phyloP scores from a whole-genome alignment of 2,113 vertebrate species.

The Oxygymnocypris stewartii region DNA sequence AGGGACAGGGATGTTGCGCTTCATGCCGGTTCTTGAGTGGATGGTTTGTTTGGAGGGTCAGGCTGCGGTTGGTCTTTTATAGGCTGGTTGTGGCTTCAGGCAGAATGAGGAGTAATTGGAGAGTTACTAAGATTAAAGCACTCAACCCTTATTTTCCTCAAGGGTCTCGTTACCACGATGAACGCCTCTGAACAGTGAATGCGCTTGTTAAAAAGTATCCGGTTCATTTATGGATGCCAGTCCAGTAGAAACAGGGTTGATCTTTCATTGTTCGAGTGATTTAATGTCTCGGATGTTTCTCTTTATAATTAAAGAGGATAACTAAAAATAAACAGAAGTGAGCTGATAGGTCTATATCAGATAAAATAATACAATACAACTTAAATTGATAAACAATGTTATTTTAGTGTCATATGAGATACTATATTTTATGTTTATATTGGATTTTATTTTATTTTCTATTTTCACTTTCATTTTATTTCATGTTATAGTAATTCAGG shows the following conservation, averaged over 20 bases:
- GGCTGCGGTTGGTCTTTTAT: neutral
- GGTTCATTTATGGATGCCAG: neutral
- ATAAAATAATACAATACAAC: no score
- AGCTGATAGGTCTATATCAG: no score
- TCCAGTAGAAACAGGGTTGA: neutral
- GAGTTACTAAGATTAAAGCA: conserved; percentile 7
- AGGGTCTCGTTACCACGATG: neutral
- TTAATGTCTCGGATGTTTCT: neutral
- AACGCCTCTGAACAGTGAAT: neutral
- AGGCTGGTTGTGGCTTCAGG: neutral
- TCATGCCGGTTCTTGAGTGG: neutral
- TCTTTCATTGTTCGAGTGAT: neutral
- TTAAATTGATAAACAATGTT: no score
- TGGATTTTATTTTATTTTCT: no score
- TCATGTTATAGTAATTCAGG: no score
- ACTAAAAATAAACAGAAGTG: no score
- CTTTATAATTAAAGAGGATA: no score
- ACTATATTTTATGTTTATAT: no score
- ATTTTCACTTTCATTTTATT: no score
- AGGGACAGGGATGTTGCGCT: neutral
- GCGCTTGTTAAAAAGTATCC: neutral
- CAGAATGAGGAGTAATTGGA: neutral
- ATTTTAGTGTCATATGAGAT: no score
- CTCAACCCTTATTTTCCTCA: conserved; percentile 12
- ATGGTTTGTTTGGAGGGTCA: neutral